These are phyloP conservation scores for Drosophila merina DNA, from an alignment of 2,888 invertebrate species.

Conservation along the genomic window DNA sequence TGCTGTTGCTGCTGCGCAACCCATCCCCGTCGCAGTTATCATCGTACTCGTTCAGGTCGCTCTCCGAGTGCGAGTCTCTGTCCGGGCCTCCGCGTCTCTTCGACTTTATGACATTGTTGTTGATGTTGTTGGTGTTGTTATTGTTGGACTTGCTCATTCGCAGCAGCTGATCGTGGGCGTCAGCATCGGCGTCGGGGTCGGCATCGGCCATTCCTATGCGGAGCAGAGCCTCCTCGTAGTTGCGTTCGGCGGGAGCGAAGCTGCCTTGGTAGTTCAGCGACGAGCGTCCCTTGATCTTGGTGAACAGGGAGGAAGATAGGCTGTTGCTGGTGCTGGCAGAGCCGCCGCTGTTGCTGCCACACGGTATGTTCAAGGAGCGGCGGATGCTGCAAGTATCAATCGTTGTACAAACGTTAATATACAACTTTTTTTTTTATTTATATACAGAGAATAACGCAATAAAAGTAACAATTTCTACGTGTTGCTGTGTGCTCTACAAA, in stretches of 20 bases:
- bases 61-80: slow-evolving; percentile 54
- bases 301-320: slow-evolving; percentile 50
- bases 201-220: slow-evolving; percentile 34
- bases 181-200: slow-evolving; percentile 15
- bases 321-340: slow-evolving; percentile 60
- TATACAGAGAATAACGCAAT: too few species aligned
- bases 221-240: background rate
- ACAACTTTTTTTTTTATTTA: too few species aligned
- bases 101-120: slow-evolving; percentile 38
- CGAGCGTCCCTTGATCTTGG: slow-evolving; percentile 19
- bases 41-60: slow-evolving; percentile 31
- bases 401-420: background rate
- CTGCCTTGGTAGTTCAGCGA: slow-evolving; percentile 49
- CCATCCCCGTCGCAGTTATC: slow-evolving; percentile 41
- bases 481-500: too few species aligned
- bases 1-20: slow-evolving; percentile 43
- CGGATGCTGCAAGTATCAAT: slow-evolving; percentile 68
- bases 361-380: slow-evolving; percentile 79
- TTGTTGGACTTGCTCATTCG: slow-evolving; percentile 38
- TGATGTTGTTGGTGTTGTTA: slow-evolving; percentile 49
- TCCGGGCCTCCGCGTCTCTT: slow-evolving; percentile 11
- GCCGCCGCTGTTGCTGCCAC: slow-evolving; percentile 25
- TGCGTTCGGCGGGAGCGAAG: slow-evolving; percentile 35
- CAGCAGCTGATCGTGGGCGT: slow-evolving; percentile 1
- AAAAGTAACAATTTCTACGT: too few species aligned